A percentile compares a stretch with the other conserved stretches of the same genome.
Conservation (phyloP, 2,888 invertebrate genomes). For the Tenthredo notha region DNA sequence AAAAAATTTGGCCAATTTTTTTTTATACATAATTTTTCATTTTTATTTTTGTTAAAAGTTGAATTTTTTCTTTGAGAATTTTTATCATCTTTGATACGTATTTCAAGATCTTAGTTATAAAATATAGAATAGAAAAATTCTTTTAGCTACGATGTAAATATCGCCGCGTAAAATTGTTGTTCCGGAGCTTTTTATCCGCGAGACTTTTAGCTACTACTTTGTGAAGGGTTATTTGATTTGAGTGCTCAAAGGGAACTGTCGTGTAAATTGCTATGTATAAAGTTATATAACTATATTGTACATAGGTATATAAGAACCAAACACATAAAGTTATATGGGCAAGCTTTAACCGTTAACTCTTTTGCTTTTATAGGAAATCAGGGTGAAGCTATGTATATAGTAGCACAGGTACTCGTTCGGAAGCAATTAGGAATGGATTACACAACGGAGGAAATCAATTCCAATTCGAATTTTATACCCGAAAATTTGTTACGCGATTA, state of each 20-base stretch:
- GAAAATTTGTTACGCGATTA: background rate
- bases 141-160: background rate
- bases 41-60: background rate
- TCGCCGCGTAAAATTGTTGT: background rate
- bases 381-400: background rate
- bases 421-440: background rate
- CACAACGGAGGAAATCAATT: background rate
- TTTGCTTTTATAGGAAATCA: background rate
- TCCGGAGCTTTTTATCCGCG: background rate
- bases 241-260: background rate
- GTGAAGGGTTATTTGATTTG: background rate
- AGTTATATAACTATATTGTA: background rate
- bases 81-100: background rate
- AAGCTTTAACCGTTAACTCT: background rate
- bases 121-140: background rate
- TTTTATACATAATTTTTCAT: background rate
- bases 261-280: background rate
- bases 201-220: background rate
- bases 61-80: background rate
- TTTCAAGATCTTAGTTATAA: no score
- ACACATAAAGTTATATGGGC: background rate
- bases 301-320: background rate
- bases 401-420: background rate
- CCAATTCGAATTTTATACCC: background rate
- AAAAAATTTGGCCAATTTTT: background rate